Base-by-base conservation (phyloP, 2,113 vertebrate genomes). In the Chroicocephalus ridibundus region DNA sequence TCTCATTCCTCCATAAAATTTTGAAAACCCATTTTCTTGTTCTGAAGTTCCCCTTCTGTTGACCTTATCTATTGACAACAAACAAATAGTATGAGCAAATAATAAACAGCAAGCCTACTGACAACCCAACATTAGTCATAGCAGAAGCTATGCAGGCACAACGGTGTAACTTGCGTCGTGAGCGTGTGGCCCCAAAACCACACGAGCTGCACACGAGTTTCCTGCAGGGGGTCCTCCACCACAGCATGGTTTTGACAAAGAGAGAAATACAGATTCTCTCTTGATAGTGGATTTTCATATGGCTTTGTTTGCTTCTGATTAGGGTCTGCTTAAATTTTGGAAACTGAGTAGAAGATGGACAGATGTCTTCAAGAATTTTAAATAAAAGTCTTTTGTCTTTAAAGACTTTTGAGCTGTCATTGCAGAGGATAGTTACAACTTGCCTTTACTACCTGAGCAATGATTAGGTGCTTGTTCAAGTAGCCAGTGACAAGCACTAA, bases 111-210 rank as follows among this genome's bases (percentile, higher is more conserved):
- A 36, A 29, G 4, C 27, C 55, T 24, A 38, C 16, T 76, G 12
- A 15, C 10, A 87, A 31, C 5, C 15, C 24, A 82, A 2, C 15
- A 32, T 1, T 40, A 15, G 2, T 15, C 18, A 44, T 24, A 82
- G 36, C 6, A 52, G 51, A 38, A 66, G 7, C 10, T 25, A 11
- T 46, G 19, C 24, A 57, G 25, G 19, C 18, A 38, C 20, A 49
- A 11, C 1, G 4, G 6, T 54, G 19, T 10, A 69, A 54, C 49
- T 32, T 26, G 15, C 8, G n/a, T 5, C 0, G 0, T 17, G 7
- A 52, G 2, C 0, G 0, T 11, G 4, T 26, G 25, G 21, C 3
- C 52, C n/a, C 34, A 19, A 61, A 47, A 65, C 19, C 19, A 88
- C 13, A 52, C 10, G 15, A 66, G 5, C 4, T 5, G 1, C 6